Percentiles rank a stretch among this genome's conserved stretches.
phyloP scores from a whole-genome alignment of 2,888 invertebrate species.

The Patella caerulea region DNA sequence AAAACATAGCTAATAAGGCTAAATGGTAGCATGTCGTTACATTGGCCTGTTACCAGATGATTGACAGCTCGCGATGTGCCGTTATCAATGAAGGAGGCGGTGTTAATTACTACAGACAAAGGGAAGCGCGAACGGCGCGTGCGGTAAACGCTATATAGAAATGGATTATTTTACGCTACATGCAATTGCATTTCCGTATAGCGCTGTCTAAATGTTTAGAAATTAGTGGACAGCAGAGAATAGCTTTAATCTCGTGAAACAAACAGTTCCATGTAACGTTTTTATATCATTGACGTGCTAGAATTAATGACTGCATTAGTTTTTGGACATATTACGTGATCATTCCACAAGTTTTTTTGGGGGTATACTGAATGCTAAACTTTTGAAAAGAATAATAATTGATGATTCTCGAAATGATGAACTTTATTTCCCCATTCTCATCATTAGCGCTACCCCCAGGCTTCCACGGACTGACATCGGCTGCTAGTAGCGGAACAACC shows the following conservation, averaged over 20 bases:
- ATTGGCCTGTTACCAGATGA: neutral
- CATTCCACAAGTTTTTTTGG: no score
- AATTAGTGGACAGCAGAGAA: no score
- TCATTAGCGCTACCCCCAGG: neutral
- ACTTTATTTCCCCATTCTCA: constrained; percentile 4
- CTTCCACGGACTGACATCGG: neutral
- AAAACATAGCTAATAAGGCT: no score
- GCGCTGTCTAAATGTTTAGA: neutral
- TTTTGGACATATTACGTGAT: no score
- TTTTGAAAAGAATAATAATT: neutral
- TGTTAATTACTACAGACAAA: constrained; percentile 2
- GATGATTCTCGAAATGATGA: neutral
- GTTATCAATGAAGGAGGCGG: constrained; percentile 3
- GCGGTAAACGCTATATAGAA: constrained; percentile 9
- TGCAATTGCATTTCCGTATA: constrained; percentile 10
- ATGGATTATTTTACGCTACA: constrained; percentile 2
- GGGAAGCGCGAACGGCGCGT: constrained; percentile 5
- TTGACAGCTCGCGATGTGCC: neutral
- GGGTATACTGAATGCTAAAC: no score
- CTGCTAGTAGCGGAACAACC: neutral
- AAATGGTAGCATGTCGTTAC: neutral
- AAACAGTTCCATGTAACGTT: no score
- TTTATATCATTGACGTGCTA: no score
- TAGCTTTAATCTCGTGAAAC: no score
- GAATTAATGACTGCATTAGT: no score